These are phyloP conservation scores for Plecturocebus donacophilus DNA, from an alignment of 2,113 vertebrate genomes.

Conservation along the genomic window DNA sequence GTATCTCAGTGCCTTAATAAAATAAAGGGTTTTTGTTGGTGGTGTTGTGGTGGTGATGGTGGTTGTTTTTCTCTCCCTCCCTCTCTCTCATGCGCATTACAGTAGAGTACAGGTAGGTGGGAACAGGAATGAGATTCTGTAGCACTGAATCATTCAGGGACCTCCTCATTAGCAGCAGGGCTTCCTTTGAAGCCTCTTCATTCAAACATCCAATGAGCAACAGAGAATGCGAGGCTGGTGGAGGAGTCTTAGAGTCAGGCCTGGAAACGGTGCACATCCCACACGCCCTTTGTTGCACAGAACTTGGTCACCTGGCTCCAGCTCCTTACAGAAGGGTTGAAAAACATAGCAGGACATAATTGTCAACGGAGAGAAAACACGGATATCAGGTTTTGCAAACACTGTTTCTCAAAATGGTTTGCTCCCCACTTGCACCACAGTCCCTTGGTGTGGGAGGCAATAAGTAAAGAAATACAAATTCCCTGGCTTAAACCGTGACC, in stretches of 20 bases:
- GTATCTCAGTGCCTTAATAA: neutral
- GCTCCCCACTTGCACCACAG: neutral
- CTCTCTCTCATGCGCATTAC: neutral
- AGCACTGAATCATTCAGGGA: neutral
- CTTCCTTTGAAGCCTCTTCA: neutral
- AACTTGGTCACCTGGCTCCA: fast-evolving
- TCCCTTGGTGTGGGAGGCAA: too few species aligned
- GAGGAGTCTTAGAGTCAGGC: neutral
- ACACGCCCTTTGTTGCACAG: too few species aligned
- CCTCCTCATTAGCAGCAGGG: neutral
- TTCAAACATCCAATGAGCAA: fast-evolving
- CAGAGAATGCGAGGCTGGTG: fast-evolving
- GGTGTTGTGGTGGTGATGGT: too few species aligned
- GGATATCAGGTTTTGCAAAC: neutral
- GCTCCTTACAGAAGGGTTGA: neutral
- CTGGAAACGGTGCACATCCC: neutral
- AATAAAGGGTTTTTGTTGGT: neutral
- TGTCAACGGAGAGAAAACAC: neutral
- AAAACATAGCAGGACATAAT: neutral
- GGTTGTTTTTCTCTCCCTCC: neutral
- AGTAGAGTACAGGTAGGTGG: fast-evolving
- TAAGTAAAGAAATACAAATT: neutral
- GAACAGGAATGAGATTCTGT: neutral
- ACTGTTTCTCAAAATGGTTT: neutral
- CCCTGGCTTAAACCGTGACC: neutral